These are phyloP conservation scores for Chondrilla cf. caribensis DNA, from an alignment of 37 sponge, comb jelly and placozoan genomes.

Conservation along the genomic window DNA sequence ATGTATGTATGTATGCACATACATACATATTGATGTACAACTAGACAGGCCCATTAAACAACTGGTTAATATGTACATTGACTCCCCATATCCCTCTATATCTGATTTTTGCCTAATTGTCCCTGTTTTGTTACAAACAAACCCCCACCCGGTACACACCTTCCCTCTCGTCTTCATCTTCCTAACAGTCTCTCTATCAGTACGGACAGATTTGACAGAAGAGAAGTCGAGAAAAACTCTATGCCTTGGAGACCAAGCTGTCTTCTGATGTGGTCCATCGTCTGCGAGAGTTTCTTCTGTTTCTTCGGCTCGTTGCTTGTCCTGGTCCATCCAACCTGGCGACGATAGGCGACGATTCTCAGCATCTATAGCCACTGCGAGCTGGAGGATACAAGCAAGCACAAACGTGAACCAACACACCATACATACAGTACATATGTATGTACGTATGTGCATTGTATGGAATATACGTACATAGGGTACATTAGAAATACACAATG, in stretches of 20 bases:
- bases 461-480: too few relatives aligned
- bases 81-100: too few relatives aligned
- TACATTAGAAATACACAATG: too few relatives aligned
- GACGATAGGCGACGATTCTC: not conserved
- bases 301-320: not conserved
- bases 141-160: not conserved
- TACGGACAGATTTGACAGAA: not conserved
- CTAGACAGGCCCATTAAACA: too few relatives aligned
- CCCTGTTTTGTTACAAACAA: too few relatives aligned
- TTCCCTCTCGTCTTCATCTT: constrained; percentile 2
- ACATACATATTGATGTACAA: too few relatives aligned
- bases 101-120: too few relatives aligned
- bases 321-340: not conserved
- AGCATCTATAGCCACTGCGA: not conserved
- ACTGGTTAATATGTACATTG: too few relatives aligned
- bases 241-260: not conserved
- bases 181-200: not conserved
- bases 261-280: not conserved
- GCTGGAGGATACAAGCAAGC: not conserved
- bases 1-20: too few relatives aligned
- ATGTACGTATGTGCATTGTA: not conserved
- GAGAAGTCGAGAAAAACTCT: constrained; percentile 13
- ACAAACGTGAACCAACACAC: not conserved
- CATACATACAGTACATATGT: not conserved
- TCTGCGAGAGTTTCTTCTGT: not conserved